phyloP scores from a whole-genome alignment of 2,113 vertebrate genomes.

The Nettapus auritus region DNA sequence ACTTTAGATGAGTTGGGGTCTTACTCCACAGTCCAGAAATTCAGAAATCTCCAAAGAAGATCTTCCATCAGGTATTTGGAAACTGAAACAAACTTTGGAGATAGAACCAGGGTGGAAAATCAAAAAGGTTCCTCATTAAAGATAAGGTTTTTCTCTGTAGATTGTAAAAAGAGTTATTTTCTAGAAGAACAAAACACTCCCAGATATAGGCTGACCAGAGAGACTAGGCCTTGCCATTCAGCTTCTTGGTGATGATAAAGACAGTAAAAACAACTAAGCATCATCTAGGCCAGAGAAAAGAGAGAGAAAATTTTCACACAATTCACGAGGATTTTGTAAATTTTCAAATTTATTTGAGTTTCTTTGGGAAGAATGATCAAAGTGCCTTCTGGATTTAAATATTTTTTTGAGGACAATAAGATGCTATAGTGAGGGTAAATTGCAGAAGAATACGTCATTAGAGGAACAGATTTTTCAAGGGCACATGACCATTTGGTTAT shows the following conservation, averaged over 20 bases:
- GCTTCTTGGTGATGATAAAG: background rate
- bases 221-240: background rate
- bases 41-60: rapidly evolving
- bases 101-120: background rate
- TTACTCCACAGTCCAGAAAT: background rate
- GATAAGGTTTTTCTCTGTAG: rapidly evolving
- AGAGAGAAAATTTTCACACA: background rate
- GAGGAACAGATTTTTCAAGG: background rate
- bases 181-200: background rate
- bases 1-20: background rate
- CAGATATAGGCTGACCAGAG: rapidly evolving
- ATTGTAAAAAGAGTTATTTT: background rate
- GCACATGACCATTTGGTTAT: background rate
- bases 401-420: background rate
- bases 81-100: background rate
- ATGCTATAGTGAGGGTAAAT: background rate
- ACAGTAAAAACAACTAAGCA: background rate
- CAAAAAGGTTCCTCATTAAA: background rate
- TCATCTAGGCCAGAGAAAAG: rapidly evolving
- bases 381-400: background rate
- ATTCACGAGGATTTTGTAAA: background rate
- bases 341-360: background rate
- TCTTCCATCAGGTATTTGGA: background rate
- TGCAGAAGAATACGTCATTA: background rate
- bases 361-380: background rate